Percentiles rank a stretch among this genome's conserved stretches.
These are phyloP conservation scores for Oenanthe oenanthe DNA, from an alignment of 2,113 vertebrate species.

Conservation along the genomic window DNA sequence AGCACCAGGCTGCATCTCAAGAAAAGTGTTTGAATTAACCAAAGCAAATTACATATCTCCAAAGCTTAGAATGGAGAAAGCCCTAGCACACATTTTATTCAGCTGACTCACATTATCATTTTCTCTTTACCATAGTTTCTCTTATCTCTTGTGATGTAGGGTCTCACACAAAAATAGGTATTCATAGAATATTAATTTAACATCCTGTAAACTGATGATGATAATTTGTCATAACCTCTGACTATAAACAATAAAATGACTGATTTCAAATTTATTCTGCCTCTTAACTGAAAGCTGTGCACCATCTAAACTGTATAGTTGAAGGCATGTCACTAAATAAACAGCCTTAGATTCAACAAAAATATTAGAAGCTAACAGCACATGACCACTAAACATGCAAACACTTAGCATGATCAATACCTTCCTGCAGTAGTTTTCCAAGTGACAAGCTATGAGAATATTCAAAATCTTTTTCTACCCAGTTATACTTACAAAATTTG, in stretches of 20 bases:
- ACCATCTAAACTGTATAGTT: not conserved
- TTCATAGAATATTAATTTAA: not conserved
- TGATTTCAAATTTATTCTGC: not conserved
- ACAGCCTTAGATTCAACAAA: not conserved
- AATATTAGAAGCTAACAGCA: not conserved
- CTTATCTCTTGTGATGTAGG: not conserved
- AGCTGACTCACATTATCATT: not conserved
- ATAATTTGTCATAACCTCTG: not conserved
- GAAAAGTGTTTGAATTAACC: not conserved
- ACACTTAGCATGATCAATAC: not conserved
- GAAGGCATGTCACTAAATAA: not conserved
- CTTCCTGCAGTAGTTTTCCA: not conserved
- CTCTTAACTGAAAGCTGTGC: conserved; percentile 3
- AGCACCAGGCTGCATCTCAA: not conserved
- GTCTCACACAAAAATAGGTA: not conserved
- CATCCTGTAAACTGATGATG: not conserved
- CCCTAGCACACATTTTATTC: not conserved
- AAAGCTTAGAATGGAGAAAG: not conserved
- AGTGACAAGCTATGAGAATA: not conserved
- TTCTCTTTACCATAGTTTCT: not conserved
- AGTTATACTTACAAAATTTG: not conserved
- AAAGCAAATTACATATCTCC: not conserved
- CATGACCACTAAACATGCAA: not conserved
- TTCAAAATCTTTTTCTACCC: not conserved
- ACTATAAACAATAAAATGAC: not conserved